Percentiles rank a stretch among this genome's conserved stretches.
Conservation (phyloP, 1,140 invertebrate species). For the Venturia canescens region DNA sequence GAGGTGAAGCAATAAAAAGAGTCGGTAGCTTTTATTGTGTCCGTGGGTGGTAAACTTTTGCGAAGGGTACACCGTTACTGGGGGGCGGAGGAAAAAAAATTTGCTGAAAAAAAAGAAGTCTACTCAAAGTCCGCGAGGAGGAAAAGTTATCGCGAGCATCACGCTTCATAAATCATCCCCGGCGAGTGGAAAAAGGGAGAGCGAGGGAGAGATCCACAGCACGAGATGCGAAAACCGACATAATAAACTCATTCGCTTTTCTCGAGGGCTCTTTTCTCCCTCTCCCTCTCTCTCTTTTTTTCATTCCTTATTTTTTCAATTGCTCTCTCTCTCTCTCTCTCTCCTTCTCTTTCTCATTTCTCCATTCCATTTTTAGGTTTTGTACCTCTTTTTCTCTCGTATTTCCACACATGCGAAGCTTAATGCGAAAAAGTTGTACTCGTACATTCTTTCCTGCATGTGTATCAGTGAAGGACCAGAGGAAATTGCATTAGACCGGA, state of each 20-base stretch:
- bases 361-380: too few species aligned
- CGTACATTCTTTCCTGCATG: too few species aligned
- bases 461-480: too few species aligned
- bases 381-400: too few species aligned
- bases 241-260: constrained; percentile 34
- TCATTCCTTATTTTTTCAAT: neutral
- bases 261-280: neutral
- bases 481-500: too few species aligned
- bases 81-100: neutral
- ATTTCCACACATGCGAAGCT: too few species aligned
- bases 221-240: neutral
- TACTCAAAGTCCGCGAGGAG: constrained; percentile 1
- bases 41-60: too few species aligned
- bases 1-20: neutral
- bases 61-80: neutral
- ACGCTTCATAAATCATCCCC: constrained; percentile 30
- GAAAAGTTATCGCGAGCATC: constrained; percentile 22
- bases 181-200: neutral
- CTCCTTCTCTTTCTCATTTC: too few species aligned
- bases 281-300: neutral
- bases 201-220: neutral
- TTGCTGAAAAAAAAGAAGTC: constrained; percentile 1
- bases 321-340: too few species aligned
- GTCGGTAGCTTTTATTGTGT: neutral
- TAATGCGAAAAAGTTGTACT: too few species aligned